A percentile compares a stretch with the other conserved stretches of the same genome.
phyloP scores from a whole-genome alignment of 2,797 vertebrate genomes.

The Cichlasoma orientale region DNA sequence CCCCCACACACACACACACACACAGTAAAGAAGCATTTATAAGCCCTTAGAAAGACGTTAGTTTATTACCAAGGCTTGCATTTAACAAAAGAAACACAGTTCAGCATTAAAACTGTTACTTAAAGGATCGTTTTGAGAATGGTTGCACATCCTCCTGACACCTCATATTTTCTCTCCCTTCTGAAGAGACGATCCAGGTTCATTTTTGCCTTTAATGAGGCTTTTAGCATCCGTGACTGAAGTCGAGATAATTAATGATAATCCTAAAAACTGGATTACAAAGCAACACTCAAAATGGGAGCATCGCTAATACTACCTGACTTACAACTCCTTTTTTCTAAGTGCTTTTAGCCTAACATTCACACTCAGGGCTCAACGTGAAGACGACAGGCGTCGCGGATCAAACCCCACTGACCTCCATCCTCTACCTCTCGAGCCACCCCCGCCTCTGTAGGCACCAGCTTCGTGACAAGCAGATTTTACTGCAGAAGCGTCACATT shows the following conservation, averaged over 20 bases:
- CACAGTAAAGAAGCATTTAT: background rate
- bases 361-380: background rate
- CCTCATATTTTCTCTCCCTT: background rate
- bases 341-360: background rate
- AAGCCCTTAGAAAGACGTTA: background rate
- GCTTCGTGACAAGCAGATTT: background rate
- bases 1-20: background rate
- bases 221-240: background rate
- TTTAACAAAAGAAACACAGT: background rate
- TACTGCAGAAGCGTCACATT: background rate
- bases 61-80: background rate
- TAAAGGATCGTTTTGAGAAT: background rate
- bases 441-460: background rate
- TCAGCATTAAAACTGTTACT: background rate
- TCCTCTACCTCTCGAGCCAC: background rate
- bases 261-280: constrained; percentile 6
- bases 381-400: rapidly evolving
- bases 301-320: background rate
- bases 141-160: background rate
- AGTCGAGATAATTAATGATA: constrained; percentile 7
- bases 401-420: background rate
- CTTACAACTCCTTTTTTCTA: background rate
- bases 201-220: background rate
- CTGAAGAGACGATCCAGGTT: background rate
- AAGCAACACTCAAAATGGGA: background rate